These are phyloP conservation scores for Diabrotica virgifera DNA, from an alignment of 1,140 invertebrate species.

Conservation along the genomic window DNA sequence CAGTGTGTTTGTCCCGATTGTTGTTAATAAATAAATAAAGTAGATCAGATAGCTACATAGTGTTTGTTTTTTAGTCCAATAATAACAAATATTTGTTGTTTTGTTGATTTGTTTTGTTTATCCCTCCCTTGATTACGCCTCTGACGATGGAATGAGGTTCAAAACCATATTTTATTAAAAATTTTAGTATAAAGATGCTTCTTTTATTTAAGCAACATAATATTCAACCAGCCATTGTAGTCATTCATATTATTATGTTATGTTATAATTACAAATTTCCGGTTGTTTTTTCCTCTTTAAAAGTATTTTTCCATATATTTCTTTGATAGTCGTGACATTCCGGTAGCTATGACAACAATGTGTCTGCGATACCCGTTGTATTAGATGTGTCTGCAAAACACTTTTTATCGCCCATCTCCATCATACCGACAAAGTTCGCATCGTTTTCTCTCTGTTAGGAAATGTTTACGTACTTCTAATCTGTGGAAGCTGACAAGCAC, in stretches of 20 bases:
- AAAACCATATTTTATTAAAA: not conserved
- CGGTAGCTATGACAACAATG: not conserved
- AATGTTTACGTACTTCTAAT: constrained; percentile 32
- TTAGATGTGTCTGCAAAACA: not conserved
- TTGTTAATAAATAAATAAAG: no score
- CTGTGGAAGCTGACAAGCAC: constrained; percentile 31
- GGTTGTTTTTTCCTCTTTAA: not conserved
- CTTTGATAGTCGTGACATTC: not conserved
- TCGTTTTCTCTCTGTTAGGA: not conserved
- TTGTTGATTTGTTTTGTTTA: no score
- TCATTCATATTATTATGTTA: not conserved
- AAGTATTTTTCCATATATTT: not conserved
- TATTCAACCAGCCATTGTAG: not conserved
- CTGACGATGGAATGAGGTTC: not conserved
- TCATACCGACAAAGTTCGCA: not conserved
- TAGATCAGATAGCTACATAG: no score
- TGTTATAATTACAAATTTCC: not conserved
- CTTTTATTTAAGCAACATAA: not conserved
- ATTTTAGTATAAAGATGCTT: not conserved
- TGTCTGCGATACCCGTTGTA: not conserved
- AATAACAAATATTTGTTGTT: no score
- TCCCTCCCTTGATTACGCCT: no score
- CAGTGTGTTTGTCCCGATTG: no score
- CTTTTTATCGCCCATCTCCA: not conserved
- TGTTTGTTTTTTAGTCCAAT: no score